These are phyloP conservation scores for Pangasius larnaudii DNA, from an alignment of 2,797 vertebrate genomes.

Conservation along the genomic window DNA sequence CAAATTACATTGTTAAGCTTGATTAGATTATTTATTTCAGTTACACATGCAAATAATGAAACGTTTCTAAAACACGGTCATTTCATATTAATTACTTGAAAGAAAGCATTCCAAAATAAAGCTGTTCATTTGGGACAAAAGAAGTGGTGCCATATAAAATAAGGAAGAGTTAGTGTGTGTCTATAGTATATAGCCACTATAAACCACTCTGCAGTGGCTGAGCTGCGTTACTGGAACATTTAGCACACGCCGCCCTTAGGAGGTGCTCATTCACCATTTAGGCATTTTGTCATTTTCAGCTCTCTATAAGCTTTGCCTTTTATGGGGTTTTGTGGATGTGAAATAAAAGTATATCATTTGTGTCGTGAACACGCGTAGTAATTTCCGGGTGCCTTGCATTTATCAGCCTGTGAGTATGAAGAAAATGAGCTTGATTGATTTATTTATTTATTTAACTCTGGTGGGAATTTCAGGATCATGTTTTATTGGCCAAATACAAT, in stretches of 20 bases:
- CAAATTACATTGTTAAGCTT: background rate
- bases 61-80: background rate
- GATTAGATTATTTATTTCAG: background rate
- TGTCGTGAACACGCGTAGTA: background rate
- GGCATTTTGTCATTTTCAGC: background rate
- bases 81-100: background rate
- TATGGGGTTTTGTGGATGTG: background rate
- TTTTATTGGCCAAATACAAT: background rate
- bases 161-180: background rate
- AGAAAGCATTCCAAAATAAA: background rate
- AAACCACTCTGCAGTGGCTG: background rate
- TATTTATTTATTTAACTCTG: background rate
- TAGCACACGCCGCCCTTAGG: background rate
- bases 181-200: background rate
- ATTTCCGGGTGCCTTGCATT: background rate
- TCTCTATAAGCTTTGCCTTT: background rate
- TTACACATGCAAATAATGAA: background rate
- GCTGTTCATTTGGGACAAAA: background rate
- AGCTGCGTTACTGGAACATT: background rate
- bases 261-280: background rate
- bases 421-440: too few species aligned
- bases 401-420: background rate
- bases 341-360: background rate
- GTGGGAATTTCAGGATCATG: background rate
- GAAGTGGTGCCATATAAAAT: background rate